Evolutionary conservation across 2,113 vertebrate genomes (phyloP).

Genomic region (Planiliza haematocheilus): DNA sequence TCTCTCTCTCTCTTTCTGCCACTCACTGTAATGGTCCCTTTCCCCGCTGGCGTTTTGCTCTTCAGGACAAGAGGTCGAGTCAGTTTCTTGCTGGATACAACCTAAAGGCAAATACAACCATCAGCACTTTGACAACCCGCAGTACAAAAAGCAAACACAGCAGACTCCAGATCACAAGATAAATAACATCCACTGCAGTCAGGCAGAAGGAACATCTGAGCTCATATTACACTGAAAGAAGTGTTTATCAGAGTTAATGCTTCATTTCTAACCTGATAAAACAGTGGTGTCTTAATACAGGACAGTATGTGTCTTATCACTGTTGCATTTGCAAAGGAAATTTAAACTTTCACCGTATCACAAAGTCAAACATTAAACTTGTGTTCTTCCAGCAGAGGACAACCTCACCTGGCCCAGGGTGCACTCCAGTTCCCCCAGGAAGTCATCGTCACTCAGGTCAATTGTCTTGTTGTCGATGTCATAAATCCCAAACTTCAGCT

Average conservation of each 20-base stretch:
- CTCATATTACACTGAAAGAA: slow-evolving; percentile 37
- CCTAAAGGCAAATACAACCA: slow-evolving; percentile 76
- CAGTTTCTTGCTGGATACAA: slow-evolving; percentile 92
- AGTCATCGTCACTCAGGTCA: slow-evolving; percentile 94
- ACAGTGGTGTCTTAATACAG: slow-evolving; percentile 36
- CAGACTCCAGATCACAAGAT: background rate
- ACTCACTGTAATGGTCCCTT: slow-evolving; percentile 92
- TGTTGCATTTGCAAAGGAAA: background rate
- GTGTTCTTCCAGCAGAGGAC: background rate
- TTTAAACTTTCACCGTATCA: too few relatives aligned
- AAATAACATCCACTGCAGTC: background rate
- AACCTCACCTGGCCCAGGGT: slow-evolving; percentile 91
- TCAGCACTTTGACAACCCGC: background rate
- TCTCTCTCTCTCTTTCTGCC: background rate
- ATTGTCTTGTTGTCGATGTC: slow-evolving; percentile 97
- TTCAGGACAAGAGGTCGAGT: slow-evolving; percentile 90
- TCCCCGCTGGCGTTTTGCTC: slow-evolving; percentile 93
- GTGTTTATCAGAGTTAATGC: slow-evolving; percentile 21
- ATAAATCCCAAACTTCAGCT: slow-evolving; percentile 93
- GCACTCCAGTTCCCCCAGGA: slow-evolving; percentile 94
- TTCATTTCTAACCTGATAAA: slow-evolving; percentile 6
- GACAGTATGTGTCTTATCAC: background rate
- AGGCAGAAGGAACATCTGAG: slow-evolving; percentile 4
- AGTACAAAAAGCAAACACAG: background rate
- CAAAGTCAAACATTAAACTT: too few relatives aligned